Evolutionary conservation across 2,888 invertebrate species (phyloP).

Genomic region (Agriopis marginaria): DNA sequence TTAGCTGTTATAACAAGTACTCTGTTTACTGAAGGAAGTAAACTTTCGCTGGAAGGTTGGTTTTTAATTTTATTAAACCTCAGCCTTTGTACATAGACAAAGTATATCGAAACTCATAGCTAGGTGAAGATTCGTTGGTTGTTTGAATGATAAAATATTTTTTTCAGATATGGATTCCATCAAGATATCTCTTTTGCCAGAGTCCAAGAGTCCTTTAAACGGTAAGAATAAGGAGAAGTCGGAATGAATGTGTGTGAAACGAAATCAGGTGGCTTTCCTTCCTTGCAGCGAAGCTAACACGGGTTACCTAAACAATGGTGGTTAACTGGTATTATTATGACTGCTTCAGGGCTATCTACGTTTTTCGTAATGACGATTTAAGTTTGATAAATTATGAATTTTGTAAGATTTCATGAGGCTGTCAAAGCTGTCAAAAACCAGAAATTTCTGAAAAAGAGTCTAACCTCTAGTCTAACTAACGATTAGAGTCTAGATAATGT

Average conservation of each 20-base stretch:
- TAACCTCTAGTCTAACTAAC: too few relatives aligned
- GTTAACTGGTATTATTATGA: neutral
- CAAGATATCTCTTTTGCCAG: conserved; percentile 32
- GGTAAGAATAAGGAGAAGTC: conserved; percentile 24
- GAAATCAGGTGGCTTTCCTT: too few relatives aligned
- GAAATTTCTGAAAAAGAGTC: too few relatives aligned
- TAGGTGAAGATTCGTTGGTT: neutral
- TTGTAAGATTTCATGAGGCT: too few relatives aligned
- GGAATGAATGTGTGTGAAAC: too few relatives aligned
- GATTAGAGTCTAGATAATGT: too few relatives aligned
- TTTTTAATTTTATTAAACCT: neutral
- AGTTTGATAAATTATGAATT: too few relatives aligned
- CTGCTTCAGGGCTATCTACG: too few relatives aligned
- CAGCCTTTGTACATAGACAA: neutral
- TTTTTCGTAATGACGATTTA: too few relatives aligned
- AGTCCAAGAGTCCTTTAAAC: conserved; percentile 11
- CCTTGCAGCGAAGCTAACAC: too few relatives aligned
- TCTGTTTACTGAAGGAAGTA: neutral
- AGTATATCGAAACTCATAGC: neutral
- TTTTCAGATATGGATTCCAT: conserved; percentile 34
- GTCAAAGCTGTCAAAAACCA: too few relatives aligned
- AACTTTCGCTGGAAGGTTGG: neutral
- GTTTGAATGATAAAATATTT: neutral
- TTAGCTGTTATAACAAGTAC: neutral
- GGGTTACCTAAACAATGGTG: neutral